Evolutionary conservation across 1,140 invertebrate species (phyloP).

Genomic region (Polyergus mexicanus): DNA sequence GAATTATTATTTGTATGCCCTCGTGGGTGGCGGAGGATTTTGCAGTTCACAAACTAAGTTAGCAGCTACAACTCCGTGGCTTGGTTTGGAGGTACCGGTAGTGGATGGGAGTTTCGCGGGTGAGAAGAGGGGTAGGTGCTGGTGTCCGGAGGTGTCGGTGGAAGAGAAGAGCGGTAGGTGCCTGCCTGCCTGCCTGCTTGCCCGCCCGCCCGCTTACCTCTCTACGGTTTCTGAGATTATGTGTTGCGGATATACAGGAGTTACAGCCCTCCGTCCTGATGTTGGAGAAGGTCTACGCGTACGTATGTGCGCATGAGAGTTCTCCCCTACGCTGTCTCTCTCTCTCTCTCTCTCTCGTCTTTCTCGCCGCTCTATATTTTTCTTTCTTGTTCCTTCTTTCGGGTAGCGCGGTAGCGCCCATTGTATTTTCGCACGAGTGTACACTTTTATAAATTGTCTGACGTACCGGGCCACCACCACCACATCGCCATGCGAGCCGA

Average conservation of each 20-base stretch:
- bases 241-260: constrained; percentile 76
- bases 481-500: constrained; percentile 42
- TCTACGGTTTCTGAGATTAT: constrained; percentile 78
- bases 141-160: constrained; percentile 64
- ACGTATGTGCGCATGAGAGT: constrained; percentile 52
- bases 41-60: constrained; percentile 86
- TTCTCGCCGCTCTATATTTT: constrained; percentile 49
- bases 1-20: constrained; percentile 86
- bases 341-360: neutral
- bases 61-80: constrained; percentile 80
- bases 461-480: constrained; percentile 44
- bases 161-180: constrained; percentile 47
- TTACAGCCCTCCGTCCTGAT: constrained; percentile 71
- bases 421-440: constrained; percentile 71
- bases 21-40: constrained; percentile 83
- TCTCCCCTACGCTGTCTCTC: constrained; percentile 57
- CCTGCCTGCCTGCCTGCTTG: constrained; percentile 12
- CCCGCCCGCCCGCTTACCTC: constrained; percentile 17
- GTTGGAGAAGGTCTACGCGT: constrained; percentile 57
- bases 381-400: constrained; percentile 56
- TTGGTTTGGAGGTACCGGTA: constrained; percentile 62
- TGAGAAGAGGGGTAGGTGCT: constrained; percentile 44
- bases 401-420: constrained; percentile 52
- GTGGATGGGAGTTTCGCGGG: constrained; percentile 47
- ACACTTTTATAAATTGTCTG: constrained; percentile 77